These are phyloP conservation scores for Acanthosepion pharaonis DNA, from an alignment of 2,888 invertebrate genomes.

Conservation along the genomic window DNA sequence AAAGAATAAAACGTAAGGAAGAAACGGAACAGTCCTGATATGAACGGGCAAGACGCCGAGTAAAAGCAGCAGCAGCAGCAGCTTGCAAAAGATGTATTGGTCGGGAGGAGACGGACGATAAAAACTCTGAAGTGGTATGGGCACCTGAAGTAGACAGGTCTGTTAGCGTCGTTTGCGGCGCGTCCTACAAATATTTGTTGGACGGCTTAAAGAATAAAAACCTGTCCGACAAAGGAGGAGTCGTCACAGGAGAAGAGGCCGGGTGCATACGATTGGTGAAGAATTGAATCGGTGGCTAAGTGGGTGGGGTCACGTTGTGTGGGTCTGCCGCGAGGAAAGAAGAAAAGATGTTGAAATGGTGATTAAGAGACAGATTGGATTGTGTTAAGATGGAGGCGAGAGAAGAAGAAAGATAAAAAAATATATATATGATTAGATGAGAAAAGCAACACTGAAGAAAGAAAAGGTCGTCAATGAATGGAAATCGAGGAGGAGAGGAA, in stretches of 20 bases:
- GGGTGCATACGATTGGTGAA: neutral
- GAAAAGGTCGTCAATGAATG: too few species aligned
- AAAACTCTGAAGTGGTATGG: neutral
- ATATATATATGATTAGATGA: too few species aligned
- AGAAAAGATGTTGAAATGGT: too few species aligned
- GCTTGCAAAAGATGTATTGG: neutral
- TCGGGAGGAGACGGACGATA: neutral
- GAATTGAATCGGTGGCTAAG: neutral
- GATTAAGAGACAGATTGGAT: too few species aligned
- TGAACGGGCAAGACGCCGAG: neutral
- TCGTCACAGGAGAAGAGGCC: neutral
- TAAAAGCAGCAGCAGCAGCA: neutral
- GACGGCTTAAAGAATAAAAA: conserved; percentile 15
- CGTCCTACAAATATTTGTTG: conserved; percentile 2
- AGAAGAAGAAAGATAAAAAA: too few species aligned
- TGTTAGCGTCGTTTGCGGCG: conserved; percentile 33
- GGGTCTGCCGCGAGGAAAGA: too few species aligned
- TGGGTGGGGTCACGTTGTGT: neutral
- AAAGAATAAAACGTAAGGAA: neutral
- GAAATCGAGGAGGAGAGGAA: too few species aligned
- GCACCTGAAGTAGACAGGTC: conserved; percentile 12
- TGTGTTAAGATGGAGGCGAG: too few species aligned
- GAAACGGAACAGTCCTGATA: neutral
- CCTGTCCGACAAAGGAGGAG: neutral
- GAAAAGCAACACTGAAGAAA: too few species aligned